These are phyloP conservation scores for Gryllus bimaculatus DNA, from an alignment of 1,140 invertebrate genomes.

Conservation along the genomic window DNA sequence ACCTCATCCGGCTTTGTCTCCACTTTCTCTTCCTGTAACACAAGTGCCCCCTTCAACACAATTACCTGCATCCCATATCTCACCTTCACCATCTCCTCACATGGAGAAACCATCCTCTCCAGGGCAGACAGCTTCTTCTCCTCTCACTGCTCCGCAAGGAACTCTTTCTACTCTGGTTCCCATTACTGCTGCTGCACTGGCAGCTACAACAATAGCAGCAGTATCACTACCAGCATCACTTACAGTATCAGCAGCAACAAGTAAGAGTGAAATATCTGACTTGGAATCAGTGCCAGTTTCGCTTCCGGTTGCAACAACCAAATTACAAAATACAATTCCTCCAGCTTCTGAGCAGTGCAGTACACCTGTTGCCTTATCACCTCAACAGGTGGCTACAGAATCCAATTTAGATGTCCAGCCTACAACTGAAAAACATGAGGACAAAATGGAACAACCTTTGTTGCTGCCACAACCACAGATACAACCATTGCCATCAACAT, in stretches of 20 bases:
- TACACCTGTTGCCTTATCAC: background rate
- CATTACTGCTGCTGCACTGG: background rate
- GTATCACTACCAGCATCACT: background rate
- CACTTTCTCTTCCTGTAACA: background rate
- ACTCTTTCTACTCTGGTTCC: too few species aligned
- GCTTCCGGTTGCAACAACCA: background rate
- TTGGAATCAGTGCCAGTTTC: background rate
- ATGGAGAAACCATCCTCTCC: too few species aligned
- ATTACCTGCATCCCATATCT: too few species aligned
- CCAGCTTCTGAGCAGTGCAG: background rate
- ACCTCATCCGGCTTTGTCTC: background rate
- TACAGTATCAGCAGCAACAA: background rate
- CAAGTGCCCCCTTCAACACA: background rate
- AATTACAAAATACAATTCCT: background rate
- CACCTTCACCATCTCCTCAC: too few species aligned
- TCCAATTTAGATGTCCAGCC: background rate
- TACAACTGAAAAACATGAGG: background rate
- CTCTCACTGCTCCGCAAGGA: too few species aligned
- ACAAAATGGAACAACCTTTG: background rate
- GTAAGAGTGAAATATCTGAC: too few species aligned
- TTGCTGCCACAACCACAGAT: background rate
- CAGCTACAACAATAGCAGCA: background rate
- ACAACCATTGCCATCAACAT: background rate
- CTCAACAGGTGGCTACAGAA: background rate
- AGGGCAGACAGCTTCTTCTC: too few species aligned